Conservation (phyloP, 2,113 vertebrate genomes). For the Apus apus region DNA sequence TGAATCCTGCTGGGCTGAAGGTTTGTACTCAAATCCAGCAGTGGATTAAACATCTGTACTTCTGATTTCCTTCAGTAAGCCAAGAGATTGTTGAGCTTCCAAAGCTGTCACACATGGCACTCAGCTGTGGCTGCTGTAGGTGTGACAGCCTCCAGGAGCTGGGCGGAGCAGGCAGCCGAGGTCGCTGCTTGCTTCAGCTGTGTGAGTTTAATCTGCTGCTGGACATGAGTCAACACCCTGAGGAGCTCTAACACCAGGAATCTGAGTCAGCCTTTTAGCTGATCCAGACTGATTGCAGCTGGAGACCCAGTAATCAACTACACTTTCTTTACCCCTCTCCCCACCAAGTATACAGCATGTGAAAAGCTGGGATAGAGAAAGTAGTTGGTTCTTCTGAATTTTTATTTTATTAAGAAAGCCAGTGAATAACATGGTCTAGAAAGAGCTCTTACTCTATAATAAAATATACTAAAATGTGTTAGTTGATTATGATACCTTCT, state of each 20-base stretch:
- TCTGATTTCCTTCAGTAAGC: background rate
- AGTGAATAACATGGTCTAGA: background rate
- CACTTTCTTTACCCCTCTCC: background rate
- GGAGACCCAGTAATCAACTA: constrained; percentile 31
- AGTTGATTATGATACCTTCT: background rate
- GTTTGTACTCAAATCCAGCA: background rate
- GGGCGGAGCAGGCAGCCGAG: background rate
- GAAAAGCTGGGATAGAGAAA: background rate
- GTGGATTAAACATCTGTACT: background rate
- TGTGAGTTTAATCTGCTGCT: background rate
- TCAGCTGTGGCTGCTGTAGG: background rate
- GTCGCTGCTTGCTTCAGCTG: background rate
- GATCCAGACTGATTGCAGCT: constrained; percentile 52
- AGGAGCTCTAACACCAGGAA: constrained; percentile 6
- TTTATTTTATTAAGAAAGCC: background rate
- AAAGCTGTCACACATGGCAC: background rate
- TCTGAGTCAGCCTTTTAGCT: constrained; percentile 39
- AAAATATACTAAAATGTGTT: background rate
- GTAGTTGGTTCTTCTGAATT: background rate
- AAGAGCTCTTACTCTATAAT: background rate
- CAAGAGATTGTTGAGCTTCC: background rate
- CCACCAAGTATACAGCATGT: background rate
- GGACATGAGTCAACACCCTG: constrained; percentile 42
- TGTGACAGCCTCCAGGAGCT: constrained; percentile 7
- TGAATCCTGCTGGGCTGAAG: background rate